Conservation (phyloP, 2,797 vertebrate genomes). For the Chloroceryle amazona region DNA sequence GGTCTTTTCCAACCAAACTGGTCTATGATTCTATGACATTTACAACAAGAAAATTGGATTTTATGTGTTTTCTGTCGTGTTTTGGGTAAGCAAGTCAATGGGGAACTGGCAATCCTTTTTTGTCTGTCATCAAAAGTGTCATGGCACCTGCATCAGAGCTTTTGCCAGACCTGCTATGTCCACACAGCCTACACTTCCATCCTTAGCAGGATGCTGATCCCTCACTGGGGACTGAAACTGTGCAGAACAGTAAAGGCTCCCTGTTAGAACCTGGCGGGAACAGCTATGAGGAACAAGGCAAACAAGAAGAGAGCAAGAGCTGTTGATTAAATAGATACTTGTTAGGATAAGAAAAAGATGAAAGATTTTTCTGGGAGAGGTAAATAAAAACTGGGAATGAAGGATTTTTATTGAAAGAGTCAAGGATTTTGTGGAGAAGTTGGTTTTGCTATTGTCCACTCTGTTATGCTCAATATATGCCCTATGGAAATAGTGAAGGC, state of each 20-base stretch:
- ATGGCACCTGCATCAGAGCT: neutral
- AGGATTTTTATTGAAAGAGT: neutral
- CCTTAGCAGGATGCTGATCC: neutral
- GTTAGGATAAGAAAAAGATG: neutral
- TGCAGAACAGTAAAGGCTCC: neutral
- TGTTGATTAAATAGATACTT: neutral
- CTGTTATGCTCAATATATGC: neutral
- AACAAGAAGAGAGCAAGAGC: neutral
- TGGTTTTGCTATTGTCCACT: neutral
- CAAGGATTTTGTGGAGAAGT: neutral
- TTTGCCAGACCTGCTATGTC: neutral
- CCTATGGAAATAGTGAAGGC: neutral
- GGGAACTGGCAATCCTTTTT: neutral
- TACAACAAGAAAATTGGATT: neutral
- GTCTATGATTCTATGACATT: neutral
- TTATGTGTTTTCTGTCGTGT: neutral
- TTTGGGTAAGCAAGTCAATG: neutral
- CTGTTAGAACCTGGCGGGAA: neutral
- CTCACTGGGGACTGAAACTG: neutral
- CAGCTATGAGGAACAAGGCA: neutral
- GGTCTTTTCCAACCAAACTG: too few species aligned
- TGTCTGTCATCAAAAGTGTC: neutral
- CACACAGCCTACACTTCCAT: neutral
- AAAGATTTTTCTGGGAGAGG: neutral
- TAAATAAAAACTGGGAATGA: neutral